Conservation (phyloP, 37 sponge, comb jelly and placozoan species). For the Cliona cf. orientalis region DNA sequence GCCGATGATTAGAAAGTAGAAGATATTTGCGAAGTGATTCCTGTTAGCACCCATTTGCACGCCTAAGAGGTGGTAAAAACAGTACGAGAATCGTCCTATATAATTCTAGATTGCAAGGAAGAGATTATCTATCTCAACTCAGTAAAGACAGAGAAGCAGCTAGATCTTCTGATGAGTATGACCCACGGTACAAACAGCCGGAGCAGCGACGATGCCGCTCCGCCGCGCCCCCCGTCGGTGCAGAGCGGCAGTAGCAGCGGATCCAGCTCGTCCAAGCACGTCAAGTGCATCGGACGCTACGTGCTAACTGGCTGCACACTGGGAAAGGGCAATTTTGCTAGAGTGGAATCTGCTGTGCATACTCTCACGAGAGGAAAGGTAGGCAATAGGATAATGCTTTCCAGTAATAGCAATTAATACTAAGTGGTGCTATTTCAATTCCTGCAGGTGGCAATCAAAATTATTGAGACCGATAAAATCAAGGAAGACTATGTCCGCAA, state of each 20-base stretch:
- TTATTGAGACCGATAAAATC: conserved; percentile 95
- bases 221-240: conserved; percentile 37
- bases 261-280: conserved; percentile 67
- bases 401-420: too few species aligned
- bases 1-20: too few species aligned
- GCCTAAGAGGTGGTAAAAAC: conserved; percentile 8
- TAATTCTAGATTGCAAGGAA: too few species aligned
- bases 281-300: conserved; percentile 96
- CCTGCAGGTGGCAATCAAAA: conserved; percentile 94
- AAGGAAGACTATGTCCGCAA: conserved; percentile 96
- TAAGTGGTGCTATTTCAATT: too few species aligned
- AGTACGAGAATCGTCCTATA: neutral
- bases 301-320: conserved; percentile 83
- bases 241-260: conserved; percentile 48
- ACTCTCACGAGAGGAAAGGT: conserved; percentile 92
- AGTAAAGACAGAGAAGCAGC: too few species aligned
- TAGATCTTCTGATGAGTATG: too few species aligned
- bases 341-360: conserved; percentile 93
- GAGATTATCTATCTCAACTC: too few species aligned
- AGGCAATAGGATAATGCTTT: too few species aligned
- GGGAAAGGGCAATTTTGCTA: conserved; percentile 98
- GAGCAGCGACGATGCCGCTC: conserved; percentile 1
- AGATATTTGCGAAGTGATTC: neutral
- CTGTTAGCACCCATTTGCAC: conserved; percentile 10
- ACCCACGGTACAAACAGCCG: conserved; percentile 15